These are phyloP conservation scores for Eurytoma adleriae DNA, from an alignment of 2,888 invertebrate species.

Conservation along the genomic window DNA sequence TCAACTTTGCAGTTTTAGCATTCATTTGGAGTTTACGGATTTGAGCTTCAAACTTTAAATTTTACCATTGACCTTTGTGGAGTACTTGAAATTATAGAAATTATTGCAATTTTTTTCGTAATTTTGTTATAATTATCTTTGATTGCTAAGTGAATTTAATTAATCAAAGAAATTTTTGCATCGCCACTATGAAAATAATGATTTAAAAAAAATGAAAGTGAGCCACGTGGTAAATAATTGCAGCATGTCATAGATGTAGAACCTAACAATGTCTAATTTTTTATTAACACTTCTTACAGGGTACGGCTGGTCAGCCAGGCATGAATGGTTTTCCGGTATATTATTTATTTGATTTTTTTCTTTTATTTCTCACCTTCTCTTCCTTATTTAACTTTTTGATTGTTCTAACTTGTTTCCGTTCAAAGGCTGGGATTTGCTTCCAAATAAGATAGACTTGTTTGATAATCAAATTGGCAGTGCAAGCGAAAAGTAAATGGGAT, in stretches of 20 bases:
- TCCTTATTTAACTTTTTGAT: neutral
- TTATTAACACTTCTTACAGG: slow-evolving; percentile 80
- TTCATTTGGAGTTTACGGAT: neutral
- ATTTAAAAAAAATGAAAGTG: too few species aligned
- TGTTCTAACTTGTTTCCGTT: neutral
- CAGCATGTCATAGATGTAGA: slow-evolving; percentile 54
- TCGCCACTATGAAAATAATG: too few species aligned
- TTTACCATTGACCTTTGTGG: too few species aligned
- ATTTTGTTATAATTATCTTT: too few species aligned
- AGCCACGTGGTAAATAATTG: slow-evolving; percentile 22
- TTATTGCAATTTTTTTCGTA: too few species aligned
- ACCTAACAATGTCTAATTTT: slow-evolving; percentile 67
- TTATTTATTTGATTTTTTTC: slow-evolving; percentile 77
- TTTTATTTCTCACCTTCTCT: slow-evolving; percentile 61
- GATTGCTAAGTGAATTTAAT: too few species aligned
- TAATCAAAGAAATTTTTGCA: too few species aligned
- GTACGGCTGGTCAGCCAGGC: slow-evolving; percentile 87
- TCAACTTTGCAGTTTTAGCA: slow-evolving; percentile 11
- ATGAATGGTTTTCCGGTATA: slow-evolving; percentile 94
- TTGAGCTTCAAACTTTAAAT: too few species aligned
- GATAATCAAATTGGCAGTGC: slow-evolving; percentile 60
- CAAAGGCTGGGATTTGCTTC: slow-evolving; percentile 45
- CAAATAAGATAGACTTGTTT: slow-evolving; percentile 45
- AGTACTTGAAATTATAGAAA: too few species aligned
- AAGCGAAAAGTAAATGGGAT: slow-evolving; percentile 51